phyloP scores from a whole-genome alignment of 2,113 vertebrate genomes.

The Eudyptes chrysolophus region DNA sequence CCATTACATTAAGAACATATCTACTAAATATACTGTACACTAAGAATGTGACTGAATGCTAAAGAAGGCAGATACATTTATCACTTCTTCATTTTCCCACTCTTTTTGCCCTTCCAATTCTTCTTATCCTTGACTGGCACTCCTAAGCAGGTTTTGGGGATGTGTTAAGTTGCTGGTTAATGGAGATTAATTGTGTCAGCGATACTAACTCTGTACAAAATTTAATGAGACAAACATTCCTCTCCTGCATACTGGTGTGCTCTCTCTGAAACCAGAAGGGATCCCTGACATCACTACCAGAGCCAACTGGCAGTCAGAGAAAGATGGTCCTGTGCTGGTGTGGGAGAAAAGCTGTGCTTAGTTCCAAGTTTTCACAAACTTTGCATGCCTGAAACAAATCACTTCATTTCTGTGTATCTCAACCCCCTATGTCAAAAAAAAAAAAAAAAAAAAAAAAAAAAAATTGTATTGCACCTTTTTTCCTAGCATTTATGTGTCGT shows the following conservation, averaged over 20 bases:
- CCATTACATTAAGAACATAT: neutral
- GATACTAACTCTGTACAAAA: neutral
- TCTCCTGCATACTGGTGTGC: neutral
- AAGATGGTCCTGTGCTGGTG: neutral
- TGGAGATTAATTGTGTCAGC: neutral
- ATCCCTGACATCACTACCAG: neutral
- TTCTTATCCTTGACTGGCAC: neutral
- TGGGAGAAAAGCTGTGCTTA: neutral
- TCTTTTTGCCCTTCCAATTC: neutral
- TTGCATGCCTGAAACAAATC: neutral
- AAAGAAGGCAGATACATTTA: neutral
- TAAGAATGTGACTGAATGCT: neutral
- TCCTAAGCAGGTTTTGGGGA: neutral
- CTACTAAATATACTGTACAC: neutral
- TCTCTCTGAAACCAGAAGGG: neutral
- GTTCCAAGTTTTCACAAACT: neutral
- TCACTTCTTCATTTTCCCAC: neutral
- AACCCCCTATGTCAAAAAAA: neutral
- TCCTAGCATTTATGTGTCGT: neutral
- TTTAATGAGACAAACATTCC: neutral
- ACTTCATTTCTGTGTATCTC: neutral
- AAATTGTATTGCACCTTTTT: neutral
- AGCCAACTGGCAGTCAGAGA: neutral
- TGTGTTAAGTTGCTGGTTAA: neutral
- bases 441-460: too few relatives aligned